These are phyloP conservation scores for Drosophila suzukii DNA, from an alignment of 1,140 invertebrate species.

Conservation along the genomic window DNA sequence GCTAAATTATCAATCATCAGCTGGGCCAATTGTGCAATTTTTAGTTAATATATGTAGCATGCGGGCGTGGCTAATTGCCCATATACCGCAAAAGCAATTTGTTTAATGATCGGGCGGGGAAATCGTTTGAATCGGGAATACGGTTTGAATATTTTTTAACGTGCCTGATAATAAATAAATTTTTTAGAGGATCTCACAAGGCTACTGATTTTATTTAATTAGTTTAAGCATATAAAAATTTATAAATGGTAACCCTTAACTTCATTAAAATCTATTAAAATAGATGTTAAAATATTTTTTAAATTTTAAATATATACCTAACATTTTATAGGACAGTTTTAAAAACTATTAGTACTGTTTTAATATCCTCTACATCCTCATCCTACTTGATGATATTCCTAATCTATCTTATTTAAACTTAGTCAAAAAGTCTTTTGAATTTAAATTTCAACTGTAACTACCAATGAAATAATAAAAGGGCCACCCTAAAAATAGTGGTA, in stretches of 20 bases:
- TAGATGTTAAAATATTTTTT: too few relatives aligned
- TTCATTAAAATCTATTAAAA: too few relatives aligned
- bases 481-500: neutral
- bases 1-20: slow-evolving; percentile 39
- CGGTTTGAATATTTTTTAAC: neutral
- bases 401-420: too few relatives aligned
- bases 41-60: slow-evolving; percentile 39
- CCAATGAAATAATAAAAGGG: neutral
- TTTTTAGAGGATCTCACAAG: neutral
- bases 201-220: neutral
- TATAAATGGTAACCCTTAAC: too few relatives aligned
- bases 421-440: neutral
- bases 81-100: slow-evolving; percentile 32
- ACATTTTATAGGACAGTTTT: too few relatives aligned
- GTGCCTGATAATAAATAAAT: neutral
- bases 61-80: slow-evolving; percentile 48
- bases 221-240: too few relatives aligned
- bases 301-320: too few relatives aligned
- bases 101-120: slow-evolving; percentile 12
- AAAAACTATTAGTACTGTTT: too few relatives aligned
- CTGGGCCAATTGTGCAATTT: slow-evolving; percentile 20
- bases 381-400: too few relatives aligned
- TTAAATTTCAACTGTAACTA: too few relatives aligned
- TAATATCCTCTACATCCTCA: too few relatives aligned
- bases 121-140: slow-evolving; percentile 1